A percentile compares a stretch with the other conserved stretches of the same genome.
These are phyloP conservation scores for Channa striata DNA, from an alignment of 2,797 vertebrate species.

Conservation along the genomic window DNA sequence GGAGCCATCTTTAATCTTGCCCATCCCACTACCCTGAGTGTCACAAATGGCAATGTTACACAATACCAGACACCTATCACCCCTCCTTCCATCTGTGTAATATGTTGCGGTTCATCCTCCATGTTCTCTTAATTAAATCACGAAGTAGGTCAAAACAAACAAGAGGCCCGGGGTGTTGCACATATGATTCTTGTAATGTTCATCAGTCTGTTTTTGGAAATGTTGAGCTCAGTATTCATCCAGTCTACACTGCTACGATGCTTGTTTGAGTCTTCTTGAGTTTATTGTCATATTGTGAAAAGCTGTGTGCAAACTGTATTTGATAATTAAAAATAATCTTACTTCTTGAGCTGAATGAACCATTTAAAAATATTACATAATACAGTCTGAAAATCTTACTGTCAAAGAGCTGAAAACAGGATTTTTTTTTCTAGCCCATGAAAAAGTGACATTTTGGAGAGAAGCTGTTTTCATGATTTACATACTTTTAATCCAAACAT, in stretches of 20 bases:
- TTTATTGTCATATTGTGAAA: background rate
- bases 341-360: background rate
- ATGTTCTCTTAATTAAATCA: slow-evolving; percentile 68
- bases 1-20: slow-evolving; percentile 14
- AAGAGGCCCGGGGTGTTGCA: slow-evolving; percentile 44
- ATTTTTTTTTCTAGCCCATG: background rate
- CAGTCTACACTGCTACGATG: slow-evolving; percentile 10
- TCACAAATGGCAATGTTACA: slow-evolving; percentile 64
- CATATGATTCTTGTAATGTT: slow-evolving; percentile 27
- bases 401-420: background rate
- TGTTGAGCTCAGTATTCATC: slow-evolving; percentile 10
- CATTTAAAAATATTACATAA: background rate
- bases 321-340: background rate
- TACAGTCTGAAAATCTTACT: slow-evolving; percentile 5
- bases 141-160: slow-evolving; percentile 74
- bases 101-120: slow-evolving; percentile 51
- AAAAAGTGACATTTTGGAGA: slow-evolving; percentile 5
- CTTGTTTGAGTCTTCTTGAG: background rate
- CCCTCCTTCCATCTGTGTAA: slow-evolving; percentile 50
- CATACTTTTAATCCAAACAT: slow-evolving; percentile 4
- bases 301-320: too few relatives aligned
- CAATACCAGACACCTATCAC: slow-evolving; percentile 54
- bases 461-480: background rate
- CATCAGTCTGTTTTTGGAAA: slow-evolving; percentile 25
- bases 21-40: slow-evolving; percentile 27